Percentiles rank a stretch among this genome's conserved stretches.
Conservation (phyloP, 35 echinoderm and acorn worm species). For the Diadema setosum region DNA sequence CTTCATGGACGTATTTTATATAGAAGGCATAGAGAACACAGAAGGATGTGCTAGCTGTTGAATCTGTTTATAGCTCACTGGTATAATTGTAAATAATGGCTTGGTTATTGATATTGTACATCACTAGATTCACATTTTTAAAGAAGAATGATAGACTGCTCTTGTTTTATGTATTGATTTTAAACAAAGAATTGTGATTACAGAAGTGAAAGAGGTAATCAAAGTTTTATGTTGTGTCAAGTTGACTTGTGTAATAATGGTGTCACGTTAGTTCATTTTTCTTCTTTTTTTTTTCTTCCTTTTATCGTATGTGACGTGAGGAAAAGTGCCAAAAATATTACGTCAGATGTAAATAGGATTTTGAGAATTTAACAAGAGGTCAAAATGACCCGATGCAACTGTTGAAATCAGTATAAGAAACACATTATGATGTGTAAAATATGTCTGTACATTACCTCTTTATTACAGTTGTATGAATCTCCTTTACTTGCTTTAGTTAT, state of each 20-base stretch:
- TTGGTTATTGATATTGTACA: slow-evolving; percentile 6
- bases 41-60: neutral
- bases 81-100: slow-evolving; percentile 30
- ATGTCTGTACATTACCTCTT: neutral
- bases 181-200: neutral
- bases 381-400: neutral
- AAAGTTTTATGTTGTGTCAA: slow-evolving; percentile 3
- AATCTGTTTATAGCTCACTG: slow-evolving; percentile 22
- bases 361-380: neutral
- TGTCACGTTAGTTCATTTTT: slow-evolving; percentile 7
- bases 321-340: slow-evolving; percentile 8
- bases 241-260: slow-evolving; percentile 17
- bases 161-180: slow-evolving; percentile 13
- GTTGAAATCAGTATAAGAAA: neutral
- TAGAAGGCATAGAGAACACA: too few species aligned
- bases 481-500: neutral
- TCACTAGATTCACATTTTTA: neutral
- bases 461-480: too few species aligned
- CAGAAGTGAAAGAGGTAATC: neutral
- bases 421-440: neutral
- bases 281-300: neutral
- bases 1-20: too few species aligned
- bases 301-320: neutral
- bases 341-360: slow-evolving; percentile 21
- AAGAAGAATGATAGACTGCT: neutral